Evolutionary conservation across 1,140 invertebrate genomes (phyloP), one percentile per base, ranked within the genome.

Genomic region (Eubasilissa regina): DNA sequence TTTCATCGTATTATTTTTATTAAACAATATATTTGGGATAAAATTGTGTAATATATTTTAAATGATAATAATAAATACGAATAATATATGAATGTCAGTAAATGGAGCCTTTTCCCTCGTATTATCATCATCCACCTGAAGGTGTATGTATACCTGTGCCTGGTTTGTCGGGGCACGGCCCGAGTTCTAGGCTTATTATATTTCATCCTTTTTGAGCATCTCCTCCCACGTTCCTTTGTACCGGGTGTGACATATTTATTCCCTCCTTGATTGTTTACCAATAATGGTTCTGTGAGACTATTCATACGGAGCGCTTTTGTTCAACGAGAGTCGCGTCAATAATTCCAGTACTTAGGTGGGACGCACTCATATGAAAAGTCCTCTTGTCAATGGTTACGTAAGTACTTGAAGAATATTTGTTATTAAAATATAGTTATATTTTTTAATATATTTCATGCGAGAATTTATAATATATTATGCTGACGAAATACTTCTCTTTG

Each of bases 241-340:
- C 45, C 0, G n/a, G 44, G 55, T 79, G 66, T 74, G 77, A 79
- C 77, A 79, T 79, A 79, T 79, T 79, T 79, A 79, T 79, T 77
- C 77, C 44, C 53, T 45, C 56, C 47, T 72, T 48, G 25, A 75
- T 75, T 75, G 58, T 75, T 45, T 64, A 44, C n/a, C 19, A 64
- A 62, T 75, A 64, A 74, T 74, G 66, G 48, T 51, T 25, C 53
- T 45, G 25, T 43, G 11, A 35, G 35, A 6, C 64, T 68, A 68
- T 68, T 68, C 64, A 68, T 15, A 19, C 47, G 64, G n/a, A 10
- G 13, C 11, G 15, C 64, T 43, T 51, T 68, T 68, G 64, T 68
- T 19, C 35, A 43, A 15, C 35, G 12, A 47, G 44, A 62, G 9
- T 35, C 58, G 25, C 53, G 11, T 35, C 25, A 35, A 35, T 35